Evolutionary conservation across 1,140 invertebrate genomes (phyloP).

Genomic region (Nephila pilipes): DNA sequence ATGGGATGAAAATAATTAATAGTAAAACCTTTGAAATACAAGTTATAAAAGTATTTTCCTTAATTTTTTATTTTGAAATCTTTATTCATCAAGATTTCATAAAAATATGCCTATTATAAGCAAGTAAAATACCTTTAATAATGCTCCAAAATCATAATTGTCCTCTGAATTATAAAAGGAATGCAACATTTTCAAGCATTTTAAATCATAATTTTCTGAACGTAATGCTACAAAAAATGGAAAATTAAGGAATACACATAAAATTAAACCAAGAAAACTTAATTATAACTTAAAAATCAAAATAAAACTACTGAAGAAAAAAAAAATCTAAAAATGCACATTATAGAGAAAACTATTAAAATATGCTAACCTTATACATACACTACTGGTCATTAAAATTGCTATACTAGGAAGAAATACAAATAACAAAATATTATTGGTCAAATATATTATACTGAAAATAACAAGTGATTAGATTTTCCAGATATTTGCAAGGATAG

Average conservation of each 20-base stretch:
- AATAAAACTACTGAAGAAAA: not conserved
- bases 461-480: too few relatives aligned
- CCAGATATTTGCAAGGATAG: too few relatives aligned
- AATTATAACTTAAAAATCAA: not conserved
- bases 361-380: too few relatives aligned
- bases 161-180: conserved; percentile 1
- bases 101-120: not conserved
- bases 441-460: too few relatives aligned
- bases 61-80: too few relatives aligned
- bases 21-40: too few relatives aligned
- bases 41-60: too few relatives aligned
- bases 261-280: not conserved
- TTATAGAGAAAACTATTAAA: too few relatives aligned
- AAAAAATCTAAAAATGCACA: not conserved
- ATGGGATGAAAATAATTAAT: too few relatives aligned
- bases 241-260: not conserved
- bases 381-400: not conserved
- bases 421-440: not conserved
- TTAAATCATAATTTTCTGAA: conserved; percentile 17
- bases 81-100: too few relatives aligned
- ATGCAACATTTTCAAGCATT: not conserved
- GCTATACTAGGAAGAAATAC: not conserved
- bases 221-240: conserved; percentile 7
- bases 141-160: conserved; percentile 21
- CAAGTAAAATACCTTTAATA: conserved; percentile 23